Evolutionary conservation across 2,797 vertebrate genomes (phyloP).

Genomic region (Podarcis siculus): DNA sequence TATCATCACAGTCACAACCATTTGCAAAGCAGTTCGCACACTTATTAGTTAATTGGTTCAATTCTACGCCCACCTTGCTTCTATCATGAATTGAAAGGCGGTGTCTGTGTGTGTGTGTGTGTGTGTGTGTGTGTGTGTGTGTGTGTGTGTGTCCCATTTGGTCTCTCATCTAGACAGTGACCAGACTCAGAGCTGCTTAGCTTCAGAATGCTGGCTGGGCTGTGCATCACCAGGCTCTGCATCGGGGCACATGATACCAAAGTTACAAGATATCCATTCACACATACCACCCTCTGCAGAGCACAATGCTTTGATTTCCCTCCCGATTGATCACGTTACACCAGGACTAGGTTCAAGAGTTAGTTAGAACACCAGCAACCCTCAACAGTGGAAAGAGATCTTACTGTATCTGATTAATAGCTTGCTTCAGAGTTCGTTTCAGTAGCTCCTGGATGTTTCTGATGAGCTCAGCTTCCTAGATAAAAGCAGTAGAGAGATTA

Average conservation of each 20-base stretch:
- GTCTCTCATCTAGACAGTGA: background rate
- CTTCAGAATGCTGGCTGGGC: background rate
- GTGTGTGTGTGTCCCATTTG: too few species aligned
- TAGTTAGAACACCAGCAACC: background rate
- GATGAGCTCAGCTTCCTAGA: constrained; percentile 90
- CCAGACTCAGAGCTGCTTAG: background rate
- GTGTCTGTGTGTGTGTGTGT: too few species aligned
- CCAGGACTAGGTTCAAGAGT: background rate
- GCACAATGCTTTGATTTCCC: background rate
- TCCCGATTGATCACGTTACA: too few species aligned
- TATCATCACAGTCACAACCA: background rate
- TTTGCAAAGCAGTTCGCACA: background rate
- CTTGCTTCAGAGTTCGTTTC: constrained; percentile 86
- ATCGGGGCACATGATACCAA: background rate
- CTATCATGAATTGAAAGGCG: too few species aligned
- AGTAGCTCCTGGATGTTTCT: constrained; percentile 89
- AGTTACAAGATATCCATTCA: background rate
- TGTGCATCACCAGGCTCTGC: background rate
- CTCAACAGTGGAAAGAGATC: background rate
- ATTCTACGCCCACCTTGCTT: too few species aligned
- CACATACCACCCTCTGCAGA: too few species aligned
- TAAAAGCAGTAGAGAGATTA: constrained; percentile 37
- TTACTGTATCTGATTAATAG: constrained; percentile 88
- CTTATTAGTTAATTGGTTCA: background rate
- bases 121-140: too few species aligned